Conservation (phyloP, 1,140 invertebrate species). For the Rhopalosiphum padi region DNA sequence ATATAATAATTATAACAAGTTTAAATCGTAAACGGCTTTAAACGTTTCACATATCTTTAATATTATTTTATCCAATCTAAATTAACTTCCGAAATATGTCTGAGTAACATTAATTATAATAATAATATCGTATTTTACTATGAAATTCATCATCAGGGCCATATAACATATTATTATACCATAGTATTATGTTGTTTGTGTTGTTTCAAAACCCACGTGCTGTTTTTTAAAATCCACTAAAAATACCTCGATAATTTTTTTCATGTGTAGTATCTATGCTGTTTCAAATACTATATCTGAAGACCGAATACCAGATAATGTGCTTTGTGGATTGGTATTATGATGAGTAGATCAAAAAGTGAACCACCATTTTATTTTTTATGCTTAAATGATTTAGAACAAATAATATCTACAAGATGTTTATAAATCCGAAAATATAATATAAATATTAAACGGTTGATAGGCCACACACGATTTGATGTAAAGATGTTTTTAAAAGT, state of each 20-base stretch:
- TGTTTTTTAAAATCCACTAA: background rate
- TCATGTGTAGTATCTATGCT: background rate
- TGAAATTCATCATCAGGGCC: conserved; percentile 8
- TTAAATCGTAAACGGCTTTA: background rate
- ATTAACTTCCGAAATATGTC: background rate
- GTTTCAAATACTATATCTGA: background rate
- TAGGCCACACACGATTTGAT: background rate
- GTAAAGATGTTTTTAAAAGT: background rate
- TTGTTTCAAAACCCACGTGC: conserved; percentile 36
- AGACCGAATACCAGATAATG: background rate
- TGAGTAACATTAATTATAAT: background rate
- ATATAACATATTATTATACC: conserved; percentile 5
- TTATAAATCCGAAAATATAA: background rate
- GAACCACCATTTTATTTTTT: background rate
- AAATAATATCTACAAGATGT: background rate
- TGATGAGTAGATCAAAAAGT: background rate
- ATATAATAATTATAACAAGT: background rate
- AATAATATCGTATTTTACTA: conserved; percentile 12
- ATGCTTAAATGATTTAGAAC: background rate
- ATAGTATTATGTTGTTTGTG: background rate
- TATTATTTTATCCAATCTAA: background rate
- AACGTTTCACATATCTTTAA: background rate
- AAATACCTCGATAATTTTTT: background rate
- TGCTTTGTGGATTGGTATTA: background rate
- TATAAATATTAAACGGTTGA: background rate